Conservation (phyloP, 1,140 invertebrate species). For the Drosophila bocqueti region DNA sequence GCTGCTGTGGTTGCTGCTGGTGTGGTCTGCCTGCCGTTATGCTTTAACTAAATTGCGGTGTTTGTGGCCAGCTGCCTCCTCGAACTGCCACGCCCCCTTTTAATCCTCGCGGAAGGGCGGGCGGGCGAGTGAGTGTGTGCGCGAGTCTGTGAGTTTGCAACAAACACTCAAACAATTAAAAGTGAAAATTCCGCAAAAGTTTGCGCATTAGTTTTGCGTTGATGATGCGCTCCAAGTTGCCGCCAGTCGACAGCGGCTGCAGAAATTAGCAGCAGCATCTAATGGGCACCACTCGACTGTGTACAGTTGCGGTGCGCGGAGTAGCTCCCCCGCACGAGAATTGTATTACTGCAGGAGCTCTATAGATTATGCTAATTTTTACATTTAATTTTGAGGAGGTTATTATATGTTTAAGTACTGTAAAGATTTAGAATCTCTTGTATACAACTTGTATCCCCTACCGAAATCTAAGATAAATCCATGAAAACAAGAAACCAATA, state of each 20-base stretch:
- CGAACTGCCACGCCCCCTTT: conserved; percentile 10
- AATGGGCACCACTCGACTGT: conserved; percentile 48
- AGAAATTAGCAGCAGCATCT: conserved; percentile 72
- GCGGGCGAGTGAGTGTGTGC: conserved; percentile 13
- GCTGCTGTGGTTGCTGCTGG: conserved; percentile 35
- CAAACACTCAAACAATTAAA: conserved; percentile 81
- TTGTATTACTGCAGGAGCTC: neutral
- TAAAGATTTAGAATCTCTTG: neutral
- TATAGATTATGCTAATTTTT: neutral
- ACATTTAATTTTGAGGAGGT: neutral
- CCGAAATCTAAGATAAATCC: no score
- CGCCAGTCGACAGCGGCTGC: conserved; percentile 46
- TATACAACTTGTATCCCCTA: neutral
- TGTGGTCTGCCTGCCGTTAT: conserved; percentile 69
- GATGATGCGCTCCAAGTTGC: conserved; percentile 70
- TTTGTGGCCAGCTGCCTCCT: conserved; percentile 48
- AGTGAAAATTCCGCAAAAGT: conserved; percentile 78
- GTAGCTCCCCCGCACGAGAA: conserved; percentile 2
- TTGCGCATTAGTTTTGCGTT: conserved; percentile 79
- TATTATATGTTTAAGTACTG: neutral
- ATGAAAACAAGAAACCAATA: neutral
- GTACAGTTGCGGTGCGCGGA: conserved; percentile 24
- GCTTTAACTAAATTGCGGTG: conserved; percentile 80
- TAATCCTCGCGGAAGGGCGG: conserved; percentile 8
- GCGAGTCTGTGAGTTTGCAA: conserved; percentile 44